These are phyloP conservation scores for Gadopsis bispinosus DNA, from an alignment of 2,797 vertebrate genomes.

Conservation along the genomic window DNA sequence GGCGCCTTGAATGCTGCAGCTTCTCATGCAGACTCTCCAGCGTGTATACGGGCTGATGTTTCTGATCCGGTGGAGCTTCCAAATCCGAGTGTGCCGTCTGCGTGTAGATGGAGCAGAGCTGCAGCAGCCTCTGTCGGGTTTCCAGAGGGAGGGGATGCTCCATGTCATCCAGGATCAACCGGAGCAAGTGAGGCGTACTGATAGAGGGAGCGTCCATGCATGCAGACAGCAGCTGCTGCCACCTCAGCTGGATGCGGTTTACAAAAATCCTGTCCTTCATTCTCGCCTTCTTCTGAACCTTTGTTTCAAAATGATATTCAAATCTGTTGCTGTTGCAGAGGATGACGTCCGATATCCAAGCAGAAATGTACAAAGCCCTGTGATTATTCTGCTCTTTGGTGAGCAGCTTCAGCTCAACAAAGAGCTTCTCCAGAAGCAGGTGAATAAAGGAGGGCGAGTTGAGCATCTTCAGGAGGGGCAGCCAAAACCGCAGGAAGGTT, in stretches of 20 bases:
- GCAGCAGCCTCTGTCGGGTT: conserved; percentile 88
- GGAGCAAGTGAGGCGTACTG: conserved; percentile 90
- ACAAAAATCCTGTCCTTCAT: conserved; percentile 86
- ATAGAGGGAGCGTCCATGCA: conserved; percentile 92
- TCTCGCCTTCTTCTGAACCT: conserved; percentile 76
- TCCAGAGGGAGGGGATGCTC: conserved; percentile 87
- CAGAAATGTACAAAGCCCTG: conserved; percentile 87
- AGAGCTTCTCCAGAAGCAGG: conserved; percentile 90
- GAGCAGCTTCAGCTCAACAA: conserved; percentile 86
- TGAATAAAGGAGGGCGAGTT: conserved; percentile 87
- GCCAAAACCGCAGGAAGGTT: conserved; percentile 90
- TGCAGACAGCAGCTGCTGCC: conserved; percentile 88
- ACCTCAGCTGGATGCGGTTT: conserved; percentile 86
- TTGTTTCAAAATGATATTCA: conserved; percentile 76
- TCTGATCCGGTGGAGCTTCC: conserved; percentile 49
- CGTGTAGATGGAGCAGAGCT: conserved; percentile 93
- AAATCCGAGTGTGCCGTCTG: conserved; percentile 73
- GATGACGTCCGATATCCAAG: conserved; percentile 92
- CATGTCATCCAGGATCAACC: conserved; percentile 91
- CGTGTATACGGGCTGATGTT: conserved; percentile 89
- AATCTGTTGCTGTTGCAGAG: conserved; percentile 85
- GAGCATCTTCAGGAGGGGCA: conserved; percentile 90
- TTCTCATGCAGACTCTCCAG: conserved; percentile 90
- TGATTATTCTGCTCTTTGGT: conserved; percentile 74
- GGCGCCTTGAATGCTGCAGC: conserved; percentile 72